These are phyloP conservation scores for Upupa epops DNA, from an alignment of 2,113 vertebrate species.

Conservation along the genomic window DNA sequence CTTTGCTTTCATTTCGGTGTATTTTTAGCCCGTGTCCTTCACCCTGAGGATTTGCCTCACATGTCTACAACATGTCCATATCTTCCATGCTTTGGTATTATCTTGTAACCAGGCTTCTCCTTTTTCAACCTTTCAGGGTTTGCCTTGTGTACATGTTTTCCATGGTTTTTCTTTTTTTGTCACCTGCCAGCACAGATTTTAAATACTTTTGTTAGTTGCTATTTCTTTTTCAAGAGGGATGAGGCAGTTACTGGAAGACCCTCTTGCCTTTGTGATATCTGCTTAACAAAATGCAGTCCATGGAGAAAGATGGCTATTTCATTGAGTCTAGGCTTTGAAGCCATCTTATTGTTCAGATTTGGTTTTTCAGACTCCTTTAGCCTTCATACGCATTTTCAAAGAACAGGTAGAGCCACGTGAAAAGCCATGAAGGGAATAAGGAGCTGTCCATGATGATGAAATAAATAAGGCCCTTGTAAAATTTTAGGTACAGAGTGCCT, in stretches of 20 bases:
- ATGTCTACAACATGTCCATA: background rate
- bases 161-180: background rate
- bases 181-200: background rate
- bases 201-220: background rate
- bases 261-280: background rate
- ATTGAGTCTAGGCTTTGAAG: background rate
- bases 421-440: background rate
- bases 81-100: background rate
- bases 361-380: background rate
- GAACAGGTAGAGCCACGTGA: background rate
- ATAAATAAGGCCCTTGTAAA: background rate
- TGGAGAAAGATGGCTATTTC: background rate
- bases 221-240: background rate
- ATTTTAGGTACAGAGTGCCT: background rate
- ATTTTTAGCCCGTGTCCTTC: slow-evolving; percentile 4
- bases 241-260: background rate
- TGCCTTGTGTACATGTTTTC: background rate
- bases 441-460: background rate
- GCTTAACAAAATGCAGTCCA: background rate
- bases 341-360: background rate
- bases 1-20: background rate
- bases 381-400: background rate
- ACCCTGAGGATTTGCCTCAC: background rate
- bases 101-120: background rate
- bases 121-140: background rate